Evolutionary conservation across 2,888 invertebrate species (phyloP), one percentile per base, ranked within the genome.

Genomic region (Lasioglossum calceatum): DNA sequence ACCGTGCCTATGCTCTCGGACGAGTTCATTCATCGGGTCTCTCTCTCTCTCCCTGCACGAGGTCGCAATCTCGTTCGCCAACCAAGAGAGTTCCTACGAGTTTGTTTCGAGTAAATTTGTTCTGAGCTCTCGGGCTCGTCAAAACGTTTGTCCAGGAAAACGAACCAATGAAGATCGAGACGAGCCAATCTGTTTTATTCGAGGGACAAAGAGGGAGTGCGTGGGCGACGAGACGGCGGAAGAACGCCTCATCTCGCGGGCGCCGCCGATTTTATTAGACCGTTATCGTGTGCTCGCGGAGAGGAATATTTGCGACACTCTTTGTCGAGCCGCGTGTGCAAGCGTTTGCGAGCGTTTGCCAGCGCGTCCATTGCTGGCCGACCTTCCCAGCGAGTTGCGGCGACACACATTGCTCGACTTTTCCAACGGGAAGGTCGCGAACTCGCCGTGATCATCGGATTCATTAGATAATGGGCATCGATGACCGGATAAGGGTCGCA

Each of bases 121-220:
- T 47, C 54, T 27, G 42, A n/a, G 71, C 39, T 16, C 44, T 36
- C 19, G 36, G 54, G 23, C 58, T 27, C 39, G 44, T 64, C 76
- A 77, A 83, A 80, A 76, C 78, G 79, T 85, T 79, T 72, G 79
- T 44, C 77, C 58, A 67, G 32, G 85, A 76, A 79, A 77, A 76
- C 75, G 16, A 44, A 64, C 39, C 42, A 67, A 74, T 54, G 77
- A 85, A 77, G 79, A 80, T 42, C 80, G 74, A 79, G 82, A 79
- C 72, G 87, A 87, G 86, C 88, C 91, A 93, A 93, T 93, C 92
- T 92, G 90, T 91, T 92, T 92, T 89, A 91, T 91, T 91, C 14
- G 64, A 32, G 32, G 16, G 64, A 27, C 32, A 16, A 32, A 64
- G 64, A 64, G 64, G 90, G 83, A 71, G 77, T 81, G 86, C 86